These are phyloP conservation scores for Hoplodrina ambigua DNA, from an alignment of 2,888 invertebrate genomes.

Conservation along the genomic window DNA sequence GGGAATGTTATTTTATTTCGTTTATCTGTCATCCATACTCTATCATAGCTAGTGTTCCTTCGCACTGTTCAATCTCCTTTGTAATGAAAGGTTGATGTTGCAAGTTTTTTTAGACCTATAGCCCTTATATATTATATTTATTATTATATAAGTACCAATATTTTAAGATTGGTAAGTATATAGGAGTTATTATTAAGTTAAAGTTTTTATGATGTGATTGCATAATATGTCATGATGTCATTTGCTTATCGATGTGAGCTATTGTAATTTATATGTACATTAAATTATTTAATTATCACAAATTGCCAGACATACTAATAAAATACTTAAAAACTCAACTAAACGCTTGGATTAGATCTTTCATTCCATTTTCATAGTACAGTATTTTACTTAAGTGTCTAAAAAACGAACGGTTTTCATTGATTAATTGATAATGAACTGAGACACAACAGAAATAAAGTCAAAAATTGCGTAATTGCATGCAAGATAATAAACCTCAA, in stretches of 20 bases:
- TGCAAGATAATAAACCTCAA: no score
- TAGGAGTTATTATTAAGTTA: conserved; percentile 64
- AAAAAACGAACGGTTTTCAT: no score
- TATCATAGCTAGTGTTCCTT: conserved; percentile 84
- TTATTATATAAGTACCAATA: conserved; percentile 54
- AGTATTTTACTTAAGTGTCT: no score
- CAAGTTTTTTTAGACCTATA: conserved; percentile 79
- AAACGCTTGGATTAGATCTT: no score
- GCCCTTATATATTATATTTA: conserved; percentile 62
- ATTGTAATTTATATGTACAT: background rate
- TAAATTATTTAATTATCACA: no score
- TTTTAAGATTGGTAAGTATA: conserved; percentile 75
- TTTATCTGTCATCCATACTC: conserved; percentile 81
- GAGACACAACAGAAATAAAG: no score
- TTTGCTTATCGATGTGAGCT: conserved; percentile 36
- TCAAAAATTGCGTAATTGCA: no score
- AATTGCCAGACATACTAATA: no score
- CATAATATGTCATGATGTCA: conserved; percentile 62
- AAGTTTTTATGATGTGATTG: conserved; percentile 70
- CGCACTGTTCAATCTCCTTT: conserved; percentile 85
- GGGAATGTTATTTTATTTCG: conserved; percentile 84
- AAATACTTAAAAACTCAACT: no score
- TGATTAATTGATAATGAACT: no score
- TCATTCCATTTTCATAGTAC: no score
- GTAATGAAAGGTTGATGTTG: conserved; percentile 84